Base-by-base conservation (phyloP, 2,888 invertebrate genomes). In the Eristalis tenax region DNA sequence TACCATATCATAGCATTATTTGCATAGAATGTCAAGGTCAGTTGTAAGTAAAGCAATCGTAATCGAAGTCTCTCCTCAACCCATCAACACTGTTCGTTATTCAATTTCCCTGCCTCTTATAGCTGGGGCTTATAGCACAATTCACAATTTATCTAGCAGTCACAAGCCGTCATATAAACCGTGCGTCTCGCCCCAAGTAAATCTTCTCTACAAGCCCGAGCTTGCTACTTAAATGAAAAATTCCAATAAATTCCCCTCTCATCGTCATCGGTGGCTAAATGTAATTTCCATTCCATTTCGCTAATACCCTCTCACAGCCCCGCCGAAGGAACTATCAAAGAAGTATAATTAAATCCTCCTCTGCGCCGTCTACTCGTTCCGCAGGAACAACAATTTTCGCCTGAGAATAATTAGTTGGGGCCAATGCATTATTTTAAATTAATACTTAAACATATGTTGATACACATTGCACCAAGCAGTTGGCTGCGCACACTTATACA, bases 361-460 rank as follows among this genome's bases (percentile, higher is more conserved):
- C 85, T 76, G 68, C 64, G 59, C 71, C 76, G 73, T 65, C 15
- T 35, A 13, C 32, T 43, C n/a, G n/a, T 65, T 56, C 59, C 68
- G 15, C 5, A 26, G 63, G 43, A 71, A 85, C 81, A 85, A 76
- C 81, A 76, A 81, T 85, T 85, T 85, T 81, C 85, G 85, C 85
- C 77, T 59, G 77, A 63, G 77, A 85, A 85, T 85, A 85, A 81
- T 85, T 85, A 85, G 85, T 77, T 85, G 77, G 64, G 64, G 81
- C 68, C 81, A 81, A 81, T 85, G 76, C 81, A 81, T 81, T 81
- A 81, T 81, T 81, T 85, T 77, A 81, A 85, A 85, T 81, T 81
- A 81, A 81, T 85, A 85, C 81, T 81, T 85, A 73, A 85, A 77
- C 85, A 85, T 81, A 85, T 77, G 85, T 85, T 81, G 81, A 85